Base-by-base conservation (phyloP, 2,888 invertebrate species). In the Amitus sp. region DNA sequence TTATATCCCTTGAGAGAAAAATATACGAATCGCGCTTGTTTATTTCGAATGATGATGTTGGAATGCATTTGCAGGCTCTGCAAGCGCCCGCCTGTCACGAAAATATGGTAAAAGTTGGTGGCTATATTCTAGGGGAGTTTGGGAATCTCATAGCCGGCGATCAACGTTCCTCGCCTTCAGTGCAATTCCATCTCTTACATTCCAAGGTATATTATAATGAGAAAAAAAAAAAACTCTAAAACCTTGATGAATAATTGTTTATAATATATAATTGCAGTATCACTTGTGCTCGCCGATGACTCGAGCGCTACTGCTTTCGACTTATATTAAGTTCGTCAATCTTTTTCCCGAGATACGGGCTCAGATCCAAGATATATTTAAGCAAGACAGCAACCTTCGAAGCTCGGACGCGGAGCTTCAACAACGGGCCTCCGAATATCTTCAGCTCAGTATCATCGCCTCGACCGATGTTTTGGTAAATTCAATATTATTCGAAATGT, bases 21-120 rank as follows among this genome's bases (percentile, higher is more conserved):
- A 37, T 20, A 23, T 47, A 33, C 28, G 13, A 33, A 23, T 43
- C 46, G 30, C n/a, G n/a, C n/a, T n/a, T n/a, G n/a, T n/a, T n/a
- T n/a, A n/a, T n/a, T n/a, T n/a, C 6, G 4, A 34, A 28, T 47
- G n/a, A n/a, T n/a, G n/a, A n/a, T n/a, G n/a, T 28, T 28, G 4
- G 17, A 18, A n/a, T 48, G 4, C 12, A 39, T 33, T 37, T 55
- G 65, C 47, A 90, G 88, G 97, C 97, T 55, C 85, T 98, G 50
- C 98, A 99, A 86, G 98, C 98, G 27, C 98, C 98, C 15, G 98
- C 99, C 19, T 99, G 99, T 78, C 99, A 99, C 82, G 99, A 99
- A 84, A 99, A 99, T 83, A 99, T 99, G 99, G 98, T 99, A 1
- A 99, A 99, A 88, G 99, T 99, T 52, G 98, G 98, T 62, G 99